Base-by-base conservation (phyloP, 2,888 invertebrate genomes). In the Empis stercorea region DNA sequence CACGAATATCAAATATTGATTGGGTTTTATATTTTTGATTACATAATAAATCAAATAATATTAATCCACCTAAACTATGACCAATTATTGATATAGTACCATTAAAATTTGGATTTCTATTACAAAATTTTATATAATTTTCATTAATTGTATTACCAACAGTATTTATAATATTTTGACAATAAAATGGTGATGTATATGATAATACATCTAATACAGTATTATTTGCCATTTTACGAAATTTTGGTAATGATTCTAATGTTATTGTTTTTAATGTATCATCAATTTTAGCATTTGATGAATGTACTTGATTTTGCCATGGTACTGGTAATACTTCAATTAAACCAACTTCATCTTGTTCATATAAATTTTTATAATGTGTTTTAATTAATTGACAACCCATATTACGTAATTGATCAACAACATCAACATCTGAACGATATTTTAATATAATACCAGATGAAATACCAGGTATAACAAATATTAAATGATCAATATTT, bases 281-380 rank as follows among this genome's bases (percentile, higher is more conserved):
- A 70, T 93, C 92, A 23, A 92, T 83, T 55, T 80, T 84, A 27
- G 85, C 85, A 55, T 80, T 84, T 27, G 85, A 85, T 0, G 84
- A 81, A 70, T 92, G 91, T 0, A 93, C 71, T 7, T 84, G 80
- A 39, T 78, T 74, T 64, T 93, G 91, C 93, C 93, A 94, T 7
- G 87, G 85, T 45, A 93, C 81, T 0, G 93, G 93, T 4, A 94
- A 68, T 43, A 89, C 86, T 74, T 94, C 93, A n/a, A 93, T 79
- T 57, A 89, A 73, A 46, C 83, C 84, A 1, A 84, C 81, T 13
- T 73, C 58, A 1, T 84, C 82, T 46, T 72, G 74, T 47, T 84
- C 81, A 48, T 78, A 78, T 0, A 86, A 79, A 16, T 78, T 76
- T 51, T 76, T 77, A 63, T 91, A 93, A 64, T 94, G 92, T 27